Evolutionary conservation across 37 sponge, comb jelly and placozoan genomes (phyloP).

Genomic region (Chondrilla cf. caribensis): DNA sequence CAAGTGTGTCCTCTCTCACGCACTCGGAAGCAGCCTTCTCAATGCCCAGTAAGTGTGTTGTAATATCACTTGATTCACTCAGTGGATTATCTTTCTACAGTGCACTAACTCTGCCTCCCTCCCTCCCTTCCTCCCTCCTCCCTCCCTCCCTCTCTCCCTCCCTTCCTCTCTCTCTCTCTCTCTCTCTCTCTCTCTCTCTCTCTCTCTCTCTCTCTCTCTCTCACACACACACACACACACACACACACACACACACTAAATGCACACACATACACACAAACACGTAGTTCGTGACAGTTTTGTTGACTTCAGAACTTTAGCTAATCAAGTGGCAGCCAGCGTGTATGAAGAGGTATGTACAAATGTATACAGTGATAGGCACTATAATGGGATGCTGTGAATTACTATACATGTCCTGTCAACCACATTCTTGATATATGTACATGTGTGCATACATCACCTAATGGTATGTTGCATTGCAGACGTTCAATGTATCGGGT

Average conservation of each 20-base stretch:
- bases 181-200: not conserved
- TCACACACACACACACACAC: slow-evolving; percentile 10
- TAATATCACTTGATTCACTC: too few relatives aligned
- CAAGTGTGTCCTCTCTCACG: too few relatives aligned
- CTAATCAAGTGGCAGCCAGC: slow-evolving; percentile 70
- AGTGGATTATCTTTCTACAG: not conserved
- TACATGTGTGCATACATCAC: not conserved
- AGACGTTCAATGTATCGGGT: slow-evolving; percentile 53
- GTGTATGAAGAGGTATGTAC: slow-evolving; percentile 67
- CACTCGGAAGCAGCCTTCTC: too few relatives aligned
- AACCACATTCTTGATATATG: not conserved
- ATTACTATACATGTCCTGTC: not conserved
- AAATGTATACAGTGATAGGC: too few relatives aligned
- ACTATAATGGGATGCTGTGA: too few relatives aligned
- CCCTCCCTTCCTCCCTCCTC: not conserved
- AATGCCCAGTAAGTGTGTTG: too few relatives aligned
- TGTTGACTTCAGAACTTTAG: slow-evolving; percentile 72
- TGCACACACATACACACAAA: slow-evolving; percentile 12
- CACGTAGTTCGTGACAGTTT: slow-evolving; percentile 43
- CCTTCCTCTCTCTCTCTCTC: not conserved
- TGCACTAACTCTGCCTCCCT: not conserved
- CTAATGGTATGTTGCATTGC: not conserved
- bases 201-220: not conserved
- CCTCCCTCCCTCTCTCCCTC: not conserved
- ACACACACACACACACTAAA: too few relatives aligned